phyloP scores from a whole-genome alignment of 1,140 invertebrate species.

The Cepaea nemoralis region DNA sequence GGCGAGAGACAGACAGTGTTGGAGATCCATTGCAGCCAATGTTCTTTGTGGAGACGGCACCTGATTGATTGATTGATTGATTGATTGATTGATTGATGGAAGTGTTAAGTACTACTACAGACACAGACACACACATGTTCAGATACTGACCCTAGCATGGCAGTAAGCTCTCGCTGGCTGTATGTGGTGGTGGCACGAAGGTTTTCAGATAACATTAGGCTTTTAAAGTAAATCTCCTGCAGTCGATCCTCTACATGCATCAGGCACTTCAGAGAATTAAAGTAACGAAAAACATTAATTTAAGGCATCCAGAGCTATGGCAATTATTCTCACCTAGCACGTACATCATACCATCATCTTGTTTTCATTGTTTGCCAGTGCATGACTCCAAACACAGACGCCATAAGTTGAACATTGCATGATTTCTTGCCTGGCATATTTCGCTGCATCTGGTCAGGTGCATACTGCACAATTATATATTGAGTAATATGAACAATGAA shows the following conservation, averaged over 20 bases:
- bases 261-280: conserved; percentile 79
- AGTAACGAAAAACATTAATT: conserved; percentile 2
- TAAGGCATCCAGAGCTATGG: background rate
- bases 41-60: no score
- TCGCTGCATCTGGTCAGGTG: no score
- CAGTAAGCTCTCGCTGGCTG: conserved; percentile 81
- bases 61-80: no score
- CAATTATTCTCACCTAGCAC: background rate
- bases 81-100: no score
- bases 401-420: no score
- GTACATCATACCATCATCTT: no score
- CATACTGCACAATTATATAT: background rate
- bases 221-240: conserved; percentile 87
- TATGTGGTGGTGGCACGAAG: conserved; percentile 77
- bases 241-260: conserved; percentile 86
- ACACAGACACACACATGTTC: background rate
- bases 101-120: no score
- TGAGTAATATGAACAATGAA: background rate
- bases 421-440: no score
- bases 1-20: no score
- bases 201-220: conserved; percentile 86
- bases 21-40: no score
- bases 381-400: no score
- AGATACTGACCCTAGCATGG: conserved; percentile 76
- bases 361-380: no score